Conservation (phyloP, 2,797 vertebrate species). For the Vultur gryphus region DNA sequence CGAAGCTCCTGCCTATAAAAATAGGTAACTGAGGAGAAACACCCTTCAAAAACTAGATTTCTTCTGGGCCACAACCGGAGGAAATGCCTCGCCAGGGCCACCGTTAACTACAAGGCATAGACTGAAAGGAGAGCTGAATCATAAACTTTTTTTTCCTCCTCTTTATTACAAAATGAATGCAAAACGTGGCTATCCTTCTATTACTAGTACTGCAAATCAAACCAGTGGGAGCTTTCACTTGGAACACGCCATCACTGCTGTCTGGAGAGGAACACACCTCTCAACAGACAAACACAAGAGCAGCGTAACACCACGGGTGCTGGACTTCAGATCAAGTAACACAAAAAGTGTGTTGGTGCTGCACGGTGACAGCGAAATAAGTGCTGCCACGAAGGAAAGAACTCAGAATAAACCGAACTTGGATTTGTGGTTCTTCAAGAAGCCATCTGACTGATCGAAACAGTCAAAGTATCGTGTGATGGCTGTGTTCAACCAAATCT, state of each 20-base stretch:
- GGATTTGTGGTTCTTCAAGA: not conserved
- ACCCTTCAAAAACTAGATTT: not conserved
- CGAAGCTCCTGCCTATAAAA: not conserved
- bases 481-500: not conserved
- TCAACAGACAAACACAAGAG: not conserved
- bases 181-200: rapidly evolving
- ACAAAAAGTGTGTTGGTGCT: not conserved
- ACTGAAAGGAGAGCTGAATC: not conserved
- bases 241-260: rapidly evolving
- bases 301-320: not conserved
- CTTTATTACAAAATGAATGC: not conserved
- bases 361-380: rapidly evolving
- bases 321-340: too few relatives aligned
- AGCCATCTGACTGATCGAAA: not conserved
- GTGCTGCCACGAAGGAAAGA: not conserved
- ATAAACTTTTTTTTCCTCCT: too few relatives aligned
- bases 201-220: not conserved
- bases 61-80: not conserved
- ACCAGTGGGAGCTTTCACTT: not conserved
- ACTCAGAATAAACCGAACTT: rapidly evolving
- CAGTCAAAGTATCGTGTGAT: rapidly evolving
- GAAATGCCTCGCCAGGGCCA: not conserved
- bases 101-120: not conserved
- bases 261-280: not conserved
- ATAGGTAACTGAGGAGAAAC: not conserved